Conservation (phyloP, 2,113 vertebrate genomes). For the Mus spicilegus region DNA sequence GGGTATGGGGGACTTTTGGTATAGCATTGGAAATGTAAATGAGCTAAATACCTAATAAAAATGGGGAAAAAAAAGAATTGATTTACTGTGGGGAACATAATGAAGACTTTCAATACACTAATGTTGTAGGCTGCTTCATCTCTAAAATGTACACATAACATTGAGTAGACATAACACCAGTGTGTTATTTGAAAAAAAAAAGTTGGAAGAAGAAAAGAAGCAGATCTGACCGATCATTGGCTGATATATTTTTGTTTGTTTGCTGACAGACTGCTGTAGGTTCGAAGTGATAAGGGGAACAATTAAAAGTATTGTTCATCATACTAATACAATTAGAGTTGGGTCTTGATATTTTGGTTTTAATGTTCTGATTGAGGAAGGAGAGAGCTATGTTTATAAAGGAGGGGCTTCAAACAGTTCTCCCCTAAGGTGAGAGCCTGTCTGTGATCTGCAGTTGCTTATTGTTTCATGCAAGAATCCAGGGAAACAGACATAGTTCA, state of each 20-base stretch:
- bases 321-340: constrained; percentile 43
- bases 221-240: not conserved
- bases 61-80: too few relatives aligned
- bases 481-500: not conserved
- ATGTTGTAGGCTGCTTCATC: not conserved
- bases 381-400: not conserved
- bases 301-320: constrained; percentile 25
- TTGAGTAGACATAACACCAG: not conserved
- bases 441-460: not conserved
- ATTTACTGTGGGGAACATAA: constrained; percentile 40
- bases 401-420: not conserved
- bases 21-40: too few relatives aligned
- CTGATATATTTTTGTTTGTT: not conserved
- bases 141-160: constrained; percentile 6
- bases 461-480: not conserved
- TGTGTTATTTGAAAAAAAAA: constrained; percentile 54
- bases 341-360: not conserved
- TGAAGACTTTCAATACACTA: constrained; percentile 30
- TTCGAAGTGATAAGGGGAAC: constrained; percentile 24
- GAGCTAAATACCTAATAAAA: too few relatives aligned
- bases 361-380: not conserved
- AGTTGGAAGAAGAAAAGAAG: not conserved
- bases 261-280: not conserved
- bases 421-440: not conserved
- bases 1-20: too few relatives aligned